These are phyloP conservation scores for Candidula unifasciata DNA, from an alignment of 2,888 invertebrate species.

Conservation along the genomic window DNA sequence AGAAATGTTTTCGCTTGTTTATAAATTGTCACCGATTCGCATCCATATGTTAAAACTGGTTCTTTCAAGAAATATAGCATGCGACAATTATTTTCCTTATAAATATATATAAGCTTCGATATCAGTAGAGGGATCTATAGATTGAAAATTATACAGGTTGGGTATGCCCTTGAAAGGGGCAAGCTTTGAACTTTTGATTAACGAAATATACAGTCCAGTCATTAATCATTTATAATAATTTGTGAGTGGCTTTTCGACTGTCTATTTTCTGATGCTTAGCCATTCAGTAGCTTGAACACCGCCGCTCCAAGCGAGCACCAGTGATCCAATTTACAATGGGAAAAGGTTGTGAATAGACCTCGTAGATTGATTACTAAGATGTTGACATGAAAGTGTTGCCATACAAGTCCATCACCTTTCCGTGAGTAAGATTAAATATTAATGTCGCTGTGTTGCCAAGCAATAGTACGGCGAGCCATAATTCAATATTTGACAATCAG, in stretches of 20 bases:
- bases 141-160: too few species aligned
- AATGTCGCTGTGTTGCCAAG: constrained; percentile 29
- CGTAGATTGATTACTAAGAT: constrained; percentile 30
- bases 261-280: not conserved
- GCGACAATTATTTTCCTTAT: too few species aligned
- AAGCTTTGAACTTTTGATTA: too few species aligned
- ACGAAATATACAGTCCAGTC: not conserved
- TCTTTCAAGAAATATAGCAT: too few species aligned
- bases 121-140: too few species aligned
- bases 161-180: too few species aligned
- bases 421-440: constrained; percentile 45
- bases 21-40: too few species aligned
- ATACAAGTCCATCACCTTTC: constrained; percentile 13
- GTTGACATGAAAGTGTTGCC: constrained; percentile 31
- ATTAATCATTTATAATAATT: not conserved
- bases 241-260: not conserved
- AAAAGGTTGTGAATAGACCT: not conserved
- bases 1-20: too few species aligned
- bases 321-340: constrained; percentile 28
- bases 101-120: too few species aligned
- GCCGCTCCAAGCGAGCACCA: not conserved
- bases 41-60: too few species aligned
- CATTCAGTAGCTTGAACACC: not conserved
- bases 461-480: constrained; percentile 2
- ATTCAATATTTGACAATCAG: constrained; percentile 43